Conservation (phyloP, 2,797 vertebrate genomes). For the Eulemur albifrons region DNA sequence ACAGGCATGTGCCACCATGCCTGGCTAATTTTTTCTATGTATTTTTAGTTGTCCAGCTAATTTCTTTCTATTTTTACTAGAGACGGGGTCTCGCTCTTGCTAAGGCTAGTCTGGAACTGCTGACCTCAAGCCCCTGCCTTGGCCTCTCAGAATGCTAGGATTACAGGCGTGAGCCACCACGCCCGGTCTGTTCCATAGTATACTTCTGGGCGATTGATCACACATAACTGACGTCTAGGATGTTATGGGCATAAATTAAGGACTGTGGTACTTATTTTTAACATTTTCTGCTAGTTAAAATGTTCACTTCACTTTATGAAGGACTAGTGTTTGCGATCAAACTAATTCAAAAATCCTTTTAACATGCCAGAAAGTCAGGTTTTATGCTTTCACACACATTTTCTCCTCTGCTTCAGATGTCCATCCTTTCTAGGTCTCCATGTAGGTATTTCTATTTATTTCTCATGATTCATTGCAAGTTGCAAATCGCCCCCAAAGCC, state of each 20-base stretch:
- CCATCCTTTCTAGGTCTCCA: neutral
- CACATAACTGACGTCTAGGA: neutral
- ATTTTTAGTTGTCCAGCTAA: no score
- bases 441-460: neutral
- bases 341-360: neutral
- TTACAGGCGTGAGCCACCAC: no score
- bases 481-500: neutral
- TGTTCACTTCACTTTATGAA: neutral
- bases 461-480: neutral
- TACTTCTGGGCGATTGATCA: neutral
- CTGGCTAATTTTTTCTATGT: no score
- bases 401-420: neutral
- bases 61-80: no score
- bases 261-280: neutral
- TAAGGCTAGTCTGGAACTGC: no score
- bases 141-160: no score
- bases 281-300: neutral
- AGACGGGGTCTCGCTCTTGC: no score
- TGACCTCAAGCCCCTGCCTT: no score
- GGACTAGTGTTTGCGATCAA: neutral
- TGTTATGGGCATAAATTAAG: neutral
- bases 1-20: no score
- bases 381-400: neutral
- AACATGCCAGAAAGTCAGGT: neutral
- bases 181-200: neutral